phyloP scores from a whole-genome alignment of 2,888 invertebrate genomes.

The Drosophila anceps region DNA sequence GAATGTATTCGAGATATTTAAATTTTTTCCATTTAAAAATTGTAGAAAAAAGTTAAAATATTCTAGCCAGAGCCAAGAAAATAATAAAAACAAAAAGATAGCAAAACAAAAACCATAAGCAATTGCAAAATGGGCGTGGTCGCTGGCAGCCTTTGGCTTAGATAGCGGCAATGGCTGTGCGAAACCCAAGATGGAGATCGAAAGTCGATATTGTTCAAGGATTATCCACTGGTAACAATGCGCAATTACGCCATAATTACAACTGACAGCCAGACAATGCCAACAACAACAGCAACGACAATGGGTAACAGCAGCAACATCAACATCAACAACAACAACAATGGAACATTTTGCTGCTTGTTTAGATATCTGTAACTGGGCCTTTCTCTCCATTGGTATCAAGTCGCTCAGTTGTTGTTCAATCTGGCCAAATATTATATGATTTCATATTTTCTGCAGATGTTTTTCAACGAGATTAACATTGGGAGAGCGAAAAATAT shows the following conservation, averaged over 20 bases:
- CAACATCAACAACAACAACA: slow-evolving; percentile 33
- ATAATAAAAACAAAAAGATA: not conserved
- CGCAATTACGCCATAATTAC: slow-evolving; percentile 75
- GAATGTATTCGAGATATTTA: not conserved
- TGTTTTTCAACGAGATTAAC: slow-evolving; percentile 58
- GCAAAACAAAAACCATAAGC: not conserved
- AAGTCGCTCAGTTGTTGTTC: slow-evolving; percentile 38
- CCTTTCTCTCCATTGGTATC: slow-evolving; percentile 35
- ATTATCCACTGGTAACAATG: slow-evolving; percentile 57
- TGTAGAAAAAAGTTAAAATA: not conserved
- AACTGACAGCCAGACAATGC: slow-evolving; percentile 43
- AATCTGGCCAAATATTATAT: slow-evolving; percentile 63
- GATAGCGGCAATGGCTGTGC: slow-evolving; percentile 1
- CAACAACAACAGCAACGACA: slow-evolving; percentile 12
- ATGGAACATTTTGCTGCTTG: slow-evolving; percentile 16
- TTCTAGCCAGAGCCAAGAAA: not conserved
- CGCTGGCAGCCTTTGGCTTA: slow-evolving; percentile 8
- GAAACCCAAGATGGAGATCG: slow-evolving; percentile 37
- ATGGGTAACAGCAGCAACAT: slow-evolving; percentile 9
- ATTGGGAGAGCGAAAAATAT: not conserved
- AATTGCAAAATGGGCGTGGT: slow-evolving; percentile 4
- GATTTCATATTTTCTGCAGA: slow-evolving; percentile 62
- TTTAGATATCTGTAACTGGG: slow-evolving; percentile 49
- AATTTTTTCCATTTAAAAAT: too few relatives aligned
- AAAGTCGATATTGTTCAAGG: slow-evolving; percentile 38